These are phyloP conservation scores for Prunella fulvescens DNA, from an alignment of 2,113 vertebrate genomes.

Conservation along the genomic window DNA sequence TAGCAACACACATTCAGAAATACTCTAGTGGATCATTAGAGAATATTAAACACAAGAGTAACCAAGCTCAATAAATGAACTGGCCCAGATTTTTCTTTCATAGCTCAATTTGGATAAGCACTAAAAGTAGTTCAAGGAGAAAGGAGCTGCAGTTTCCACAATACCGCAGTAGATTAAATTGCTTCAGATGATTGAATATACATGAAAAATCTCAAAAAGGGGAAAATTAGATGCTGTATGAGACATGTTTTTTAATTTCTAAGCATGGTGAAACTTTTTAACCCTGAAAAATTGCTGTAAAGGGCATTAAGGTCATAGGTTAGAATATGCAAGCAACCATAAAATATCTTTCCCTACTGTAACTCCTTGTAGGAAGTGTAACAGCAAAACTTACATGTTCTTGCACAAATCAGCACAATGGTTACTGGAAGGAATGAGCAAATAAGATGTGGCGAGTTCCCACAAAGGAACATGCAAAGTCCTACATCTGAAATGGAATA, in stretches of 20 bases:
- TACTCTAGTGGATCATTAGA: conserved; percentile 53
- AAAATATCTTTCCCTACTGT: neutral
- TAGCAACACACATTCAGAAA: neutral
- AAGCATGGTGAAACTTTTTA: neutral
- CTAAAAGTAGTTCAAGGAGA: conserved; percentile 48
- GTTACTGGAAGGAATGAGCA: neutral
- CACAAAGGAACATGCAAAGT: neutral
- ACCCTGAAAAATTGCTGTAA: neutral
- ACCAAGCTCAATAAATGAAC: conserved; percentile 43
- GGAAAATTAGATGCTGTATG: neutral
- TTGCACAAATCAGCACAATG: neutral
- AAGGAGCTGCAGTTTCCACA: neutral
- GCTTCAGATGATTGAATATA: conserved; percentile 19
- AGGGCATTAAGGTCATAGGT: neutral
- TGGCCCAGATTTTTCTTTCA: conserved; percentile 44
- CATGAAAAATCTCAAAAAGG: neutral
- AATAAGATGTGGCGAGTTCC: neutral
- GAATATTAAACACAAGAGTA: conserved; percentile 62
- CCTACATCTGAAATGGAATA: neutral
- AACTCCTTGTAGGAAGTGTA: neutral
- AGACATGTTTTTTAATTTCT: neutral
- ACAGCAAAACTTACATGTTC: neutral
- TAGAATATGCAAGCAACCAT: neutral
- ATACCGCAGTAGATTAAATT: conserved; percentile 13
- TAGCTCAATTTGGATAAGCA: conserved; percentile 4